These are phyloP conservation scores for Zygaena filipendulae DNA, from an alignment of 2,888 invertebrate species.

Conservation along the genomic window DNA sequence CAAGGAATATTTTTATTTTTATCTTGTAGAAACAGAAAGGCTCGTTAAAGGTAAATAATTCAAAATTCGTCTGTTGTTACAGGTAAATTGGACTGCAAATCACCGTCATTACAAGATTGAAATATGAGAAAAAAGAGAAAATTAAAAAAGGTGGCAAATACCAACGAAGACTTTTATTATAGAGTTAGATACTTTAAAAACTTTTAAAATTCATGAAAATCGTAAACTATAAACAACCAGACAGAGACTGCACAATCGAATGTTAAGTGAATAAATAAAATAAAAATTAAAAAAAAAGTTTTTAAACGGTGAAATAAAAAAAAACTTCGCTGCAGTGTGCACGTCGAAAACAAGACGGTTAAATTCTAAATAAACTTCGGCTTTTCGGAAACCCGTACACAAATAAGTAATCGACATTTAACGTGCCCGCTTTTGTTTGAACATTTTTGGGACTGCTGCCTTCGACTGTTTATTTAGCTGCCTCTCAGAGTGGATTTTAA, in stretches of 20 bases:
- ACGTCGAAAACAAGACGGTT: constrained; percentile 24
- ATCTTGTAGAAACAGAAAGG: too few relatives aligned
- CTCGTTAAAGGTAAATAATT: too few relatives aligned
- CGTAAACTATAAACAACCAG: constrained; percentile 28
- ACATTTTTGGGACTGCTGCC: constrained; percentile 53
- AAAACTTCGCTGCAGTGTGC: too few relatives aligned
- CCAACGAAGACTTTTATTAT: constrained; percentile 9
- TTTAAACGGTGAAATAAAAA: too few relatives aligned
- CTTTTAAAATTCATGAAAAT: constrained; percentile 19
- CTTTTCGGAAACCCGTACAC: constrained; percentile 40
- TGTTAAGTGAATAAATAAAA: constrained; percentile 22
- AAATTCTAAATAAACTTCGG: constrained; percentile 31
- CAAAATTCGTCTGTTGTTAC: too few relatives aligned
- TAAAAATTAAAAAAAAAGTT: constrained; percentile 11
- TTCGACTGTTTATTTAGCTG: constrained; percentile 37
- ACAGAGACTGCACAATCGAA: constrained; percentile 43
- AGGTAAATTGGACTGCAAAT: too few relatives aligned
- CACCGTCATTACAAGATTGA: too few relatives aligned
- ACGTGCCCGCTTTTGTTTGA: constrained; percentile 51
- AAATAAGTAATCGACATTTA: constrained; percentile 55
- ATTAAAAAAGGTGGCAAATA: constrained; percentile 27
- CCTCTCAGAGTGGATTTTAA: constrained; percentile 32
- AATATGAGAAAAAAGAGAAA: constrained; percentile 65
- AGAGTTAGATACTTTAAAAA: constrained; percentile 3
- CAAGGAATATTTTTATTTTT: too few relatives aligned